Conservation (phyloP, 2,888 invertebrate species). For the Ophioninae sp. region DNA sequence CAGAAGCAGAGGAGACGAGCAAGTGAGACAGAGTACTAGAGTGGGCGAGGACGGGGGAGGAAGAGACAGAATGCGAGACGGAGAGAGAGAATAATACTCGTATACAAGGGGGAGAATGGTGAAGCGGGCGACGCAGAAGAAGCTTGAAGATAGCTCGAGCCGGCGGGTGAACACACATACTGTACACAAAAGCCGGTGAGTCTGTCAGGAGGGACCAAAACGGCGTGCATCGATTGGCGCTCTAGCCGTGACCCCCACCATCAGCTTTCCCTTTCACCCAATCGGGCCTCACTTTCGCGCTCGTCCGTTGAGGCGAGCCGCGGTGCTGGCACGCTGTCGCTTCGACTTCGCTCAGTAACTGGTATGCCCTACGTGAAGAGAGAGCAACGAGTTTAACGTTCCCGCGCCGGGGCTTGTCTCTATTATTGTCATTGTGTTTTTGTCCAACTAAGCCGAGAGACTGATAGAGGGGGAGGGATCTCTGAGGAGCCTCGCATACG, state of each 20-base stretch:
- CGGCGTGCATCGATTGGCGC: conserved; percentile 80
- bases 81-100: conserved; percentile 36
- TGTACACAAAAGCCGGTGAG: conserved; percentile 62
- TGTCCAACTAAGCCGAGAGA: conserved; percentile 41
- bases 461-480: background rate
- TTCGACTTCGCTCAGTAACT: conserved; percentile 64
- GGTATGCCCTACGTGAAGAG: conserved; percentile 63
- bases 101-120: conserved; percentile 20
- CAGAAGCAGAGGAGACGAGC: conserved; percentile 3
- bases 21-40: conserved; percentile 30
- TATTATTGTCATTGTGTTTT: conserved; percentile 61
- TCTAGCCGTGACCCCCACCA: conserved; percentile 81
- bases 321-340: conserved; percentile 68
- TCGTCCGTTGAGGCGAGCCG: conserved; percentile 75
- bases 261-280: conserved; percentile 81
- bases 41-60: conserved; percentile 51
- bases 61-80: conserved; percentile 32
- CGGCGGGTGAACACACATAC: conserved; percentile 55
- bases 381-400: conserved; percentile 60
- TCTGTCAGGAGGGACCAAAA: conserved; percentile 69
- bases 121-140: conserved; percentile 58
- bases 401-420: conserved; percentile 57
- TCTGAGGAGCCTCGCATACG: background rate
- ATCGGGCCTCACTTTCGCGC: conserved; percentile 81
- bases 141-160: conserved; percentile 56